Evolutionary conservation across 2,797 vertebrate genomes (phyloP).

Genomic region (Lepilemur septentrionalis): DNA sequence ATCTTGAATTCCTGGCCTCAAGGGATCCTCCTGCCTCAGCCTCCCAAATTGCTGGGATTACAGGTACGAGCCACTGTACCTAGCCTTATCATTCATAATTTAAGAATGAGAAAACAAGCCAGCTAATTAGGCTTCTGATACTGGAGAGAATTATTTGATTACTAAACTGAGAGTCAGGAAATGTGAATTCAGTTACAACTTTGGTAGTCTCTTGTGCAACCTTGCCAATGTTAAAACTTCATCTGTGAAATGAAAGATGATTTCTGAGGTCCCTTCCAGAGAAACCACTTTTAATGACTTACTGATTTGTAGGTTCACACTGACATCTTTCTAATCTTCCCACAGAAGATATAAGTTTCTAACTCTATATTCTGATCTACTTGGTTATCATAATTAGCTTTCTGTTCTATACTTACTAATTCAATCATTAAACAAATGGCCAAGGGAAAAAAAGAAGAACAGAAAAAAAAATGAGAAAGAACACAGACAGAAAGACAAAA

Average conservation of each 20-base stretch:
- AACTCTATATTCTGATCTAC: background rate
- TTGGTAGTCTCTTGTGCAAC: background rate
- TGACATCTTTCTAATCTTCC: background rate
- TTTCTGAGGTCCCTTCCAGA: background rate
- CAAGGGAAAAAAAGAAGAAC: background rate
- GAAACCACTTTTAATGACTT: background rate
- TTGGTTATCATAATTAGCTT: background rate
- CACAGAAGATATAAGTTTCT: background rate
- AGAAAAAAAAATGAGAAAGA: too few species aligned
- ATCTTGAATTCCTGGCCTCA: too few species aligned
- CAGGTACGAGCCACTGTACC: too few species aligned
- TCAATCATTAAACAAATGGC: slow-evolving; percentile 8
- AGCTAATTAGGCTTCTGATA: background rate
- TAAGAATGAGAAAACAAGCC: background rate
- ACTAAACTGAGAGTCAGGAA: background rate
- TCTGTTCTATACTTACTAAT: background rate
- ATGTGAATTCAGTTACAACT: background rate
- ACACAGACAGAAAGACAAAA: background rate
- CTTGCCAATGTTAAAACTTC: background rate
- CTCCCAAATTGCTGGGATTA: too few species aligned
- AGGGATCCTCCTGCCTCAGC: too few species aligned
- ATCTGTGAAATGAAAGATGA: background rate
- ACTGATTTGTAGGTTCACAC: background rate
- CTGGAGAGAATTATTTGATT: background rate
- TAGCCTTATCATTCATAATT: background rate